Conservation (phyloP, 2,797 vertebrate species). For the Balearica regulorum region DNA sequence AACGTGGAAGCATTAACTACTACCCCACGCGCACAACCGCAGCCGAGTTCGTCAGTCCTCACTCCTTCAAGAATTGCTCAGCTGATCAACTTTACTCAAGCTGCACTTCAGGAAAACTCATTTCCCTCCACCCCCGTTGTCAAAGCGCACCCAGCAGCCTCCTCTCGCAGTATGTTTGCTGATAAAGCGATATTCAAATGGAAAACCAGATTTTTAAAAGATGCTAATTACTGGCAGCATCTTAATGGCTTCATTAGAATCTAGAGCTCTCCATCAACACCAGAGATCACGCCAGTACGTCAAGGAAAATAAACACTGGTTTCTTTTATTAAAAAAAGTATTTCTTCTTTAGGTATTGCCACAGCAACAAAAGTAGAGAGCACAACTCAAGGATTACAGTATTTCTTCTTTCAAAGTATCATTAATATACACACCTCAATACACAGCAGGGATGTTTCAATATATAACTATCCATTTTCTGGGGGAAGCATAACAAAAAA, state of each 20-base stretch:
- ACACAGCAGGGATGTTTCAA: not conserved
- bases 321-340: not conserved
- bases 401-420: not conserved
- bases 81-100: not conserved
- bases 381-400: not conserved
- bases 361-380: not conserved
- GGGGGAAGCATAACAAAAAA: not conserved
- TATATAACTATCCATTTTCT: not conserved
- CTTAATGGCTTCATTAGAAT: not conserved
- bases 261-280: not conserved
- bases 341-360: not conserved
- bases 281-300: not conserved
- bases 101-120: not conserved
- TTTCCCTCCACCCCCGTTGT: not conserved
- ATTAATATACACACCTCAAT: not conserved
- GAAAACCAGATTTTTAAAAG: not conserved
- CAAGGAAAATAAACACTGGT: not conserved
- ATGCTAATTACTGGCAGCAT: not conserved
- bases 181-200: not conserved
- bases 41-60: fast-evolving
- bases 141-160: not conserved
- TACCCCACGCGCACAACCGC: not conserved
- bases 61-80: not conserved
- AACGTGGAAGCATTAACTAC: not conserved
- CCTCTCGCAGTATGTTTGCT: not conserved